phyloP scores from a whole-genome alignment of 1,140 invertebrate genomes.

The Cotesia chilonis region DNA sequence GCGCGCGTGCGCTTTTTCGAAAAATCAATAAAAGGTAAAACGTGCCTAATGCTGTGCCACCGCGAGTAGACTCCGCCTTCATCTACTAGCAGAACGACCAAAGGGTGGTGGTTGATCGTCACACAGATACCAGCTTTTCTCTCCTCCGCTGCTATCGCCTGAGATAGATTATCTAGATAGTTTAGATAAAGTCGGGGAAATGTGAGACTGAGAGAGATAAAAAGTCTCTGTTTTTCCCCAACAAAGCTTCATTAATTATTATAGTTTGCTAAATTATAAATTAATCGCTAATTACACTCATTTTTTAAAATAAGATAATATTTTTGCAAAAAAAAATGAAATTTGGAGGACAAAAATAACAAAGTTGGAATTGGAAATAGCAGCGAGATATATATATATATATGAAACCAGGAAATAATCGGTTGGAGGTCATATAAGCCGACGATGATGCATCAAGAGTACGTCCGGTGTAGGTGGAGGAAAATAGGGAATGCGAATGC shows the following conservation, averaged over 20 bases:
- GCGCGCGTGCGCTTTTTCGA: conserved; percentile 67
- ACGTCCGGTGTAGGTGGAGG: conserved; percentile 31
- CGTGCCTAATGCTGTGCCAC: conserved; percentile 64
- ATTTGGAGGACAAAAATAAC: too few relatives aligned
- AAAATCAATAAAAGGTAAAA: conserved; percentile 69
- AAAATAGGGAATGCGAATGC: conserved; percentile 56
- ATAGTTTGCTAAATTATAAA: too few relatives aligned
- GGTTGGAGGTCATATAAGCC: conserved; percentile 1
- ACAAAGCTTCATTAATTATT: conserved; percentile 6
- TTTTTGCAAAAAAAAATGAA: too few relatives aligned
- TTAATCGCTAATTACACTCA: too few relatives aligned
- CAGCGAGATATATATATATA: not conserved
- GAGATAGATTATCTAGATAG: conserved; percentile 25
- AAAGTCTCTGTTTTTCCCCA: not conserved
- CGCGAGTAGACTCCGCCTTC: conserved; percentile 57
- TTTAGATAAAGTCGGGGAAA: conserved; percentile 15
- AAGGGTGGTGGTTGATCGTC: conserved; percentile 48
- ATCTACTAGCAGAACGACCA: conserved; percentile 53
- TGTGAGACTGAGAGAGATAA: not conserved
- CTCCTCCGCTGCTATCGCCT: conserved; percentile 16
- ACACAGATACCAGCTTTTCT: conserved; percentile 58
- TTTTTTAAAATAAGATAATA: too few relatives aligned
- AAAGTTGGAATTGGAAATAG: conserved; percentile 1
- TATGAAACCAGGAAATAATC: conserved; percentile 13
- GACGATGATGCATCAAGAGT: conserved; percentile 19